Conservation (phyloP, 1,140 invertebrate genomes). For the Drosophila rhopaloa region DNA sequence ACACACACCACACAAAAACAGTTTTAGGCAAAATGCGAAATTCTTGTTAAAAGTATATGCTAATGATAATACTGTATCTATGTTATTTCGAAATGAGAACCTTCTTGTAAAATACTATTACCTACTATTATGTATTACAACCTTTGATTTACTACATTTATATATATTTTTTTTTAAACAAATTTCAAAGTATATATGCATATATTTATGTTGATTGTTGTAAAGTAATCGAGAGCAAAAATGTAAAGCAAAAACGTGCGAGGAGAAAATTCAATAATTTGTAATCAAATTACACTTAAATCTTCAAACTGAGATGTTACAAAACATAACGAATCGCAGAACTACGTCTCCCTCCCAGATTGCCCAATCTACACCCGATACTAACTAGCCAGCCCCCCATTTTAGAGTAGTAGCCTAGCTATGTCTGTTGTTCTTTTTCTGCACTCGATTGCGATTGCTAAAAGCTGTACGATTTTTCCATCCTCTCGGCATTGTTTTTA, state of each 20-base stretch:
- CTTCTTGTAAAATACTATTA: conserved; percentile 77
- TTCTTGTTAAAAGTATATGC: conserved; percentile 77
- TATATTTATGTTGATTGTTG: conserved; percentile 81
- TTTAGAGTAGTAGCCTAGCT: conserved; percentile 23
- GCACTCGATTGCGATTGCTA: conserved; percentile 6
- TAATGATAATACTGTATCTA: conserved; percentile 69
- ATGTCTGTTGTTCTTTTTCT: not conserved
- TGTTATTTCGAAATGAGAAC: conserved; percentile 66
- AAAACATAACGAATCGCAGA: conserved; percentile 37
- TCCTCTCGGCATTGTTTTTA: conserved; percentile 12
- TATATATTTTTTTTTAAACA: conserved; percentile 58
- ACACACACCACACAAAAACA: conserved; percentile 23
- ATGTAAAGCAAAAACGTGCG: conserved; percentile 35
- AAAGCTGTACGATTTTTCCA: not conserved
- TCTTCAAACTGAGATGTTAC: conserved; percentile 59
- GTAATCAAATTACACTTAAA: conserved; percentile 77
- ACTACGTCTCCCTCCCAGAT: conserved; percentile 9
- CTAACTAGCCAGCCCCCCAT: conserved; percentile 15
- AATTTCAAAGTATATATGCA: conserved; percentile 61
- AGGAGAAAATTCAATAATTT: conserved; percentile 56
- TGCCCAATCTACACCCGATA: conserved; percentile 13
- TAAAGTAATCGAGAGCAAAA: conserved; percentile 62
- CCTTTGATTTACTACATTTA: conserved; percentile 52
- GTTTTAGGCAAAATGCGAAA: conserved; percentile 53
- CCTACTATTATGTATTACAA: conserved; percentile 73